Base-by-base conservation (phyloP, 1,140 invertebrate genomes). In the Meloidogyne floridensis region DNA sequence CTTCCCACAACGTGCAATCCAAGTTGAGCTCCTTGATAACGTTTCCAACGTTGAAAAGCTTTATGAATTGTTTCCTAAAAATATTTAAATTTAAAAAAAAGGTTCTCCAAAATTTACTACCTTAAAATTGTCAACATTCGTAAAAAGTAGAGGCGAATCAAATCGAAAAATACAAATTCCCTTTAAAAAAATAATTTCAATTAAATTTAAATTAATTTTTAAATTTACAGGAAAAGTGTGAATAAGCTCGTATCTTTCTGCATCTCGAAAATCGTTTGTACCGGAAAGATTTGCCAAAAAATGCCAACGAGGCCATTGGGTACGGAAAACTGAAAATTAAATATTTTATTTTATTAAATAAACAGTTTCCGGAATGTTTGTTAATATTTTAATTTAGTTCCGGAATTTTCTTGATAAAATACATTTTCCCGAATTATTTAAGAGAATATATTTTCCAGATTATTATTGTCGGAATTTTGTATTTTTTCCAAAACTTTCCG, bases 91-190 rank as follows among this genome's bases (percentile, higher is more conserved):
- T 32, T 32, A 1, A 32, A 20, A 2, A 1, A 32, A 32, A 32
- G 1, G 20, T 32, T 32, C 32, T 32, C 32, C 2, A 32, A 32
- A 32, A 75, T 32, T 32, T 32, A 32, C 32, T 32, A n/a, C 72
- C 79, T 90, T 89, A 82, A 89, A 89, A 43, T 83, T 69, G 69
- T 89, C 88, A 13, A 90, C 87, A 80, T 89, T 89, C 2, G 89
- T 88, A 75, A 90, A 89, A 4, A 89, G 77, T 5, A 89, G 80
- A 4, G 88, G 88, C 56, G 88, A 82, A 80, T 89, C 88, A 78
- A 89, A 89, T 32, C 88, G 88, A 77, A 89, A 89, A 13, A 90
- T 83, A 65, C 89, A 90, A 78, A 89, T 89, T 56, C 87, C 87
- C 83, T 87, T 56, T 65, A 86, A 78, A 51, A 72, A 65, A 32